A percentile compares a stretch with the other conserved stretches of the same genome.
These are phyloP conservation scores for Cathartes aura DNA, from an alignment of 2,113 vertebrate genomes.

Conservation along the genomic window DNA sequence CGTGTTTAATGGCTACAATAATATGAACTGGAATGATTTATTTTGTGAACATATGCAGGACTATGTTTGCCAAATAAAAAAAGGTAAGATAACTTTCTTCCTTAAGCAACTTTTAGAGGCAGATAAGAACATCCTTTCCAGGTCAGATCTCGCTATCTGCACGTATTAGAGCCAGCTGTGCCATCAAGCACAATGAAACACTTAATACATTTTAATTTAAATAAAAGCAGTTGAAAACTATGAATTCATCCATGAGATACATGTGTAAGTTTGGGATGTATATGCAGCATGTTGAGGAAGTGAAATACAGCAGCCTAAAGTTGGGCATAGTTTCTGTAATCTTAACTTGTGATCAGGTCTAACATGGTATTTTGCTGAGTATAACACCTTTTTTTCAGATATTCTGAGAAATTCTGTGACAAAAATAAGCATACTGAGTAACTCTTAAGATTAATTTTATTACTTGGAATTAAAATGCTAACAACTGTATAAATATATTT, in stretches of 20 bases:
- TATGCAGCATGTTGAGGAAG: neutral
- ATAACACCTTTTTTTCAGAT: neutral
- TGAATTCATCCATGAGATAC: neutral
- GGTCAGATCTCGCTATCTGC: neutral
- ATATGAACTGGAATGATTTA: conserved; percentile 86
- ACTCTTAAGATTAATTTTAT: neutral
- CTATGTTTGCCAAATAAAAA: conserved; percentile 90
- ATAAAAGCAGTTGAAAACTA: neutral
- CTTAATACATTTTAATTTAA: neutral
- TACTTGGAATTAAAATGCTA: neutral
- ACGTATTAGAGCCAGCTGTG: neutral
- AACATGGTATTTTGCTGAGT: neutral
- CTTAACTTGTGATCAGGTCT: neutral
- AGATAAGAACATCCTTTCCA: neutral
- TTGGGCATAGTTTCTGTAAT: neutral
- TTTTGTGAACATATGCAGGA: conserved; percentile 83
- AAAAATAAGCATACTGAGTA: neutral
- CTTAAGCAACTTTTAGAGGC: neutral
- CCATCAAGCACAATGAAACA: neutral
- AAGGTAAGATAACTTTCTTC: conserved; percentile 78
- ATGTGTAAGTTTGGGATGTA: neutral
- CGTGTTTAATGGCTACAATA: conserved; percentile 69
- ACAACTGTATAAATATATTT: neutral
- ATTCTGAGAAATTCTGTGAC: neutral
- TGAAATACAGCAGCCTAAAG: neutral